Evolutionary conservation across 2,888 invertebrate genomes (phyloP).

Genomic region (Phymatocera aterrima): DNA sequence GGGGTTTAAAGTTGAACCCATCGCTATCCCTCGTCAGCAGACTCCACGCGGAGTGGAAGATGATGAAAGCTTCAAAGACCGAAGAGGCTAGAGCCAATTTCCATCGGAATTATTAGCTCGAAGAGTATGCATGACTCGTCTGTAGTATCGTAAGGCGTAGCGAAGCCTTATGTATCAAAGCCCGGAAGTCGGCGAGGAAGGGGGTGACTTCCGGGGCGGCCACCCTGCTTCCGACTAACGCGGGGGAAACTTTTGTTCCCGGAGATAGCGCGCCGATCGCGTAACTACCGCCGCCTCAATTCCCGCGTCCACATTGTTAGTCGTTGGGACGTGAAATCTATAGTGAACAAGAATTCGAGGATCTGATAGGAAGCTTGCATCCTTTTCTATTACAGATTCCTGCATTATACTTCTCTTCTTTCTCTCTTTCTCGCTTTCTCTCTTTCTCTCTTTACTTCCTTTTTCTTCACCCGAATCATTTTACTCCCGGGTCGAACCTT

Average conservation of each 20-base stretch:
- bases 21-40: neutral
- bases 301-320: slow-evolving; percentile 38
- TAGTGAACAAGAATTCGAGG: slow-evolving; percentile 35
- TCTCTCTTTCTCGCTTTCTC: neutral
- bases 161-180: slow-evolving; percentile 44
- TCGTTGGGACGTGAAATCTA: slow-evolving; percentile 40
- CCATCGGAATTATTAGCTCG: slow-evolving; percentile 62
- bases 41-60: slow-evolving; percentile 28
- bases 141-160: slow-evolving; percentile 30
- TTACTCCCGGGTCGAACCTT: neutral
- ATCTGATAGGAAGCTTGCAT: slow-evolving; percentile 4
- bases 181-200: slow-evolving; percentile 59
- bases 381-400: slow-evolving; percentile 9
- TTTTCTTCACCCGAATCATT: neutral
- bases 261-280: slow-evolving; percentile 60
- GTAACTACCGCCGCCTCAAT: slow-evolving; percentile 45
- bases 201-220: slow-evolving; percentile 54
- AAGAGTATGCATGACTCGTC: slow-evolving; percentile 48
- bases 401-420: neutral
- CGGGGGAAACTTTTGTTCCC: slow-evolving; percentile 57
- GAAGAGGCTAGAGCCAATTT: slow-evolving; percentile 55
- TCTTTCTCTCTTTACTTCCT: neutral
- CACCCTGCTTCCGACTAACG: slow-evolving; percentile 55
- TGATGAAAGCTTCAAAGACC: slow-evolving; percentile 42
- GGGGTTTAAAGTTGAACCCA: neutral